Conservation (phyloP, 2,113 vertebrate species). For the Passer montanus region DNA sequence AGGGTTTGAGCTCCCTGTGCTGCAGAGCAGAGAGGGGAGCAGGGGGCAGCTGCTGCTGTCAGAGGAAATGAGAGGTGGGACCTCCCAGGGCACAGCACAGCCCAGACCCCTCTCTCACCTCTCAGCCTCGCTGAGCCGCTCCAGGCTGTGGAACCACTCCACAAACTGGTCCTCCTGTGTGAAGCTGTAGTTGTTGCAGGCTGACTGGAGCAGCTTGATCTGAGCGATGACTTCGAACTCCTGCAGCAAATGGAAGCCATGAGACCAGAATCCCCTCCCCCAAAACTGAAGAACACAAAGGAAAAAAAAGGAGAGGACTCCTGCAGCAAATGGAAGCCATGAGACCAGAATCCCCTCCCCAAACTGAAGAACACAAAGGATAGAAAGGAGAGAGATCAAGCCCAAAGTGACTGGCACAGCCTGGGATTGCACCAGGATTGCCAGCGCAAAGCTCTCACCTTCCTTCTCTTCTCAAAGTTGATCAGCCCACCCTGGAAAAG, state of each 20-base stretch:
- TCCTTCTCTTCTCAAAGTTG: slow-evolving; percentile 97
- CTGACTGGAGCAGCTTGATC: slow-evolving; percentile 95
- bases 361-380: neutral
- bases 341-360: neutral
- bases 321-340: slow-evolving; percentile 56
- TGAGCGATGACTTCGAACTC: slow-evolving; percentile 97
- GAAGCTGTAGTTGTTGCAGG: slow-evolving; percentile 97
- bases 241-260: slow-evolving; percentile 56
- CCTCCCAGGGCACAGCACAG: rapidly evolving
- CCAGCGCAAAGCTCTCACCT: slow-evolving; percentile 77
- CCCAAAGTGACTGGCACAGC: neutral
- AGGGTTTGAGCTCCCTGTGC: neutral
- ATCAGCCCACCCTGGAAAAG: slow-evolving; percentile 87
- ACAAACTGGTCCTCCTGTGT: slow-evolving; percentile 82
- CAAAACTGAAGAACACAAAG: neutral
- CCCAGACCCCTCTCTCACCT: slow-evolving; percentile 73
- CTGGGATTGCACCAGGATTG: neutral
- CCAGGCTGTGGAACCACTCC: slow-evolving; percentile 88
- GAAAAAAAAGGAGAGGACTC: slow-evolving; percentile 73
- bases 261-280: neutral
- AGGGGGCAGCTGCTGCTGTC: neutral
- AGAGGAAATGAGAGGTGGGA: rapidly evolving
- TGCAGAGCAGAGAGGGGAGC: neutral
- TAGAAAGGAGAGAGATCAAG: neutral
- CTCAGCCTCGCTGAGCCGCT: slow-evolving; percentile 88